Base-by-base conservation (phyloP, 2,797 vertebrate genomes). In the Denticeps clupeoides region DNA sequence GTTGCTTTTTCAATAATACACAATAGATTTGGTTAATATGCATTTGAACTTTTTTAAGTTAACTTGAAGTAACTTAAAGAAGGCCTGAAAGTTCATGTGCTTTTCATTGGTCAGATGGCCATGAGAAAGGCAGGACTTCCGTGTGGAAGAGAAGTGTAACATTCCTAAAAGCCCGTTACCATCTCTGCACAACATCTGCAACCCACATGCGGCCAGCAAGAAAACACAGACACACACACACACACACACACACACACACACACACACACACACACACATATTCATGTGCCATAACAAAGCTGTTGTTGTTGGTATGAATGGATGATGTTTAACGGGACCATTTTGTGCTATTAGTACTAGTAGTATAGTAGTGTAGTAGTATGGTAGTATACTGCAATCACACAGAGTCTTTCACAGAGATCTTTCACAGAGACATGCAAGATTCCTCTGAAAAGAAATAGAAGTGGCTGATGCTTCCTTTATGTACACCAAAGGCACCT, bases 81-180 rank as follows among this genome's bases (percentile, higher is more conserved):
- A n/a, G n/a, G n/a, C n/a, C n/a, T 18, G 16, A 28, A 8, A 10
- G 5, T 28, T 26, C 28, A 28, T n/a, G 11, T 31, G 2, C 11
- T 2, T 31, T 11, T 12, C 28, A n/a, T 2, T 10, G 29, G 23
- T 4, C 23, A 6, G 24, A 23, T 24, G 23, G 1, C 23, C 1
- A 23, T 24, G 23, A 23, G 23, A 24, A 24, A 24, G 9, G 12
- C 18, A 19, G 7, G 10, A 16, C 12, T 45, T 21, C 2, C 33
- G 3, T 26, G 25, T 27, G 32, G 7, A 46, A 46, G 43, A n/a
- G 29, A 45, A 43, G 31, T 47, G 47, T 59, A 19, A 50, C 10
- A 59, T 59, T 59, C 44, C 11, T 32, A 26, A 41, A 45, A 49
- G 19, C 2, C 13, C 22, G 23, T 45, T 15, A 23, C 29, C 41